These are phyloP conservation scores for Strigamia maritima DNA, from an alignment of 2,888 invertebrate species.

Conservation along the genomic window DNA sequence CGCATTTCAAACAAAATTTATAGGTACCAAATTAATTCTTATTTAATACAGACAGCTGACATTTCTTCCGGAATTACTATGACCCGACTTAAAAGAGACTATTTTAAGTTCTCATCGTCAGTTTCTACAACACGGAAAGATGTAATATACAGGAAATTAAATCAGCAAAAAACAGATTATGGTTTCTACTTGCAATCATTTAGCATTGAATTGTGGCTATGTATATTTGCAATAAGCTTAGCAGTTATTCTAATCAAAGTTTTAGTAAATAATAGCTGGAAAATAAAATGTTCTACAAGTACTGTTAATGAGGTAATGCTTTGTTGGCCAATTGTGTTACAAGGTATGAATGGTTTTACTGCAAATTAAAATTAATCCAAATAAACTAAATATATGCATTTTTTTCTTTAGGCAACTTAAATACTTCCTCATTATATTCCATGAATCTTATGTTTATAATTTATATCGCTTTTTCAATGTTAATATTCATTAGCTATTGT, in stretches of 20 bases:
- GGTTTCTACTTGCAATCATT: not conserved
- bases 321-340: not conserved
- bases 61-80: not conserved
- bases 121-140: not conserved
- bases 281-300: no score
- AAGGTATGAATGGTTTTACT: not conserved
- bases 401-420: not conserved
- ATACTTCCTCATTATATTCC: not conserved
- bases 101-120: not conserved
- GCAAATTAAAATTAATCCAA: no score
- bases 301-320: not conserved
- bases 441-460: not conserved
- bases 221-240: not conserved
- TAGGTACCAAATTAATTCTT: no score
- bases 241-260: not conserved
- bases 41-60: not conserved
- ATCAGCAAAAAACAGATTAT: not conserved
- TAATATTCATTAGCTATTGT: not conserved
- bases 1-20: no score
- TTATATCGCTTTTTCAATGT: not conserved
- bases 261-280: not conserved
- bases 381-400: no score
- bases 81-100: not conserved
- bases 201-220: not conserved
- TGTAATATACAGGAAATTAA: not conserved